Conservation (phyloP, 2,797 vertebrate species). For the Peromyscus attwateri region DNA sequence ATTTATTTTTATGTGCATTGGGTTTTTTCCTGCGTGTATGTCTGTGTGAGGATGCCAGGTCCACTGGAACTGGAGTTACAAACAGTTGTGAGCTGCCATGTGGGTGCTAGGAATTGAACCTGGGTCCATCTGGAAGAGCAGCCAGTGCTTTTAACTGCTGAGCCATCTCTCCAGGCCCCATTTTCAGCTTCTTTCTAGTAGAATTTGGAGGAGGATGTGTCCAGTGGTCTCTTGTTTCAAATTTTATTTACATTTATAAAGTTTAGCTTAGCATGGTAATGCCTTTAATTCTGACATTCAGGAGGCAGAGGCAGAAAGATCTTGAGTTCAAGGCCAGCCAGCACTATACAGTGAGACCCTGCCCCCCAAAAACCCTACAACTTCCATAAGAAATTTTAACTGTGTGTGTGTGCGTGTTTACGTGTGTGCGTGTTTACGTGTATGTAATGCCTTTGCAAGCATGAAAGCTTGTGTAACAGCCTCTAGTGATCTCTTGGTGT, state of each 20-base stretch:
- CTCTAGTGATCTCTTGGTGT: not conserved
- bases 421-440: not conserved
- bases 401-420: not conserved
- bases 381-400: not conserved
- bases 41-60: too few species aligned
- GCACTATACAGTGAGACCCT: not conserved
- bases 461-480: not conserved
- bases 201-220: not conserved
- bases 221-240: not conserved
- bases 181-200: constrained; percentile 25
- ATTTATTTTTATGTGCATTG: too few species aligned
- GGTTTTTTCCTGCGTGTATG: too few species aligned
- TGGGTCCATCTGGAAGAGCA: too few species aligned
- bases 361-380: not conserved
- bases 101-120: too few species aligned
- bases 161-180: too few species aligned
- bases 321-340: not conserved
- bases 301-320: not conserved
- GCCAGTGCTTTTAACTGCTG: too few species aligned
- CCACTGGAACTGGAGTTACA: too few species aligned
- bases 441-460: too few species aligned
- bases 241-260: not conserved
- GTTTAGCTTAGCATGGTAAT: not conserved
- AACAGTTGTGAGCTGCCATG: too few species aligned
- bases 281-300: not conserved